These are phyloP conservation scores for Athalia circularis DNA, from an alignment of 2,888 invertebrate genomes.

Conservation along the genomic window DNA sequence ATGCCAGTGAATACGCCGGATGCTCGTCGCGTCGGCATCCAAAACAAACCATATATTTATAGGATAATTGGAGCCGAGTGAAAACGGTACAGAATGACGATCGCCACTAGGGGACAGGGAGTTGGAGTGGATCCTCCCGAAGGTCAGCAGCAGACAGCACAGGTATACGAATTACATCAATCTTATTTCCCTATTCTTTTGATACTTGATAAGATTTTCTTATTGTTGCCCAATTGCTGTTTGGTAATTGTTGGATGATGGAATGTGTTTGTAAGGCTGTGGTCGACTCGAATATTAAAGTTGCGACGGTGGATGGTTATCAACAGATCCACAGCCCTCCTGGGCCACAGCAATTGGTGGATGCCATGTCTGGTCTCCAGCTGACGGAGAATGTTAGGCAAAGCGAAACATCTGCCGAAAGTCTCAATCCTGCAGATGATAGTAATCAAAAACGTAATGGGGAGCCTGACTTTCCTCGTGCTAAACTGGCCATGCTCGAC, in stretches of 20 bases:
- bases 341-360: slow-evolving; percentile 69
- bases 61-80: slow-evolving; percentile 62
- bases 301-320: slow-evolving; percentile 3
- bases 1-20: slow-evolving; percentile 72
- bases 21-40: slow-evolving; percentile 67
- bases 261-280: neutral
- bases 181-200: neutral
- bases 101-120: slow-evolving; percentile 80
- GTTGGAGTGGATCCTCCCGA: slow-evolving; percentile 78
- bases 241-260: too few relatives aligned
- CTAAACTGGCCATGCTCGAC: slow-evolving; percentile 91
- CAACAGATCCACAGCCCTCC: slow-evolving; percentile 70
- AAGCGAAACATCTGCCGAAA: slow-evolving; percentile 66
- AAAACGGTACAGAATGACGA: slow-evolving; percentile 76
- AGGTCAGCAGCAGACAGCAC: slow-evolving; percentile 71
- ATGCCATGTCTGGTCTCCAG: slow-evolving; percentile 70
- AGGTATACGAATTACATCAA: slow-evolving; percentile 59
- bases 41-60: slow-evolving; percentile 63
- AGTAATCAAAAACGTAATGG: slow-evolving; percentile 70
- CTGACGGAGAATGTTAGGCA: slow-evolving; percentile 67
- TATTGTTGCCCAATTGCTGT: too few relatives aligned
- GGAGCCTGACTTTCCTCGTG: slow-evolving; percentile 89
- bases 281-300: neutral
- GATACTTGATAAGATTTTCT: neutral
- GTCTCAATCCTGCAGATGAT: slow-evolving; percentile 64